phyloP scores from a whole-genome alignment of 2,113 vertebrate species.

The Nanorana parkeri region DNA sequence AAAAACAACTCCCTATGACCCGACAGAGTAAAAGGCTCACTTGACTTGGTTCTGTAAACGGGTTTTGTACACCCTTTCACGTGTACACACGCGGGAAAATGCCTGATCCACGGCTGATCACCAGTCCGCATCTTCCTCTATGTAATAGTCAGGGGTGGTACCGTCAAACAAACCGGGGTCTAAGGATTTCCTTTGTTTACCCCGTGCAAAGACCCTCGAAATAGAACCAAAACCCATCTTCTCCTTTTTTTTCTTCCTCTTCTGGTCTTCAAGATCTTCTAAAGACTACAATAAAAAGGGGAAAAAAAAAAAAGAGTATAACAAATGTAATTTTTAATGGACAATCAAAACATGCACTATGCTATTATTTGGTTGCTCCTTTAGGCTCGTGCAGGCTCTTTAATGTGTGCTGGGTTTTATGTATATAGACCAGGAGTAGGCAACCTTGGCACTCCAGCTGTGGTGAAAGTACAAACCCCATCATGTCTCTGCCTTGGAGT shows the following conservation, averaged over 20 bases:
- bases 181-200: conserved; percentile 95
- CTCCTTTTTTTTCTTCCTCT: conserved; percentile 89
- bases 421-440: too few relatives aligned
- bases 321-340: too few relatives aligned
- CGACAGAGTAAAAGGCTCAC: conserved; percentile 46
- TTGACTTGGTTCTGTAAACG: conserved; percentile 18
- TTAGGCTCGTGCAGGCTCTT: too few relatives aligned
- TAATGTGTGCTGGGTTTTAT: too few relatives aligned
- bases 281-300: conserved; percentile 80
- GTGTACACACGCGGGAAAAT: conserved; percentile 56
- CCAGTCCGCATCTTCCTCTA: conserved; percentile 99
- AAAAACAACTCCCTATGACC: not conserved
- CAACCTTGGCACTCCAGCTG: too few relatives aligned
- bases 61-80: conserved; percentile 52
- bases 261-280: conserved; percentile 98
- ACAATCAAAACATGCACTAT: too few relatives aligned
- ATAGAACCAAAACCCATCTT: conserved; percentile 93
- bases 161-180: conserved; percentile 96
- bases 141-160: conserved; percentile 97
- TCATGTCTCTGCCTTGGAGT: too few relatives aligned
- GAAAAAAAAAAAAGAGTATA: too few relatives aligned
- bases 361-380: too few relatives aligned
- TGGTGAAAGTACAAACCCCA: too few relatives aligned
- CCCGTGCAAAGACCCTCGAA: conserved; percentile 94
- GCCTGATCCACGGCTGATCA: conserved; percentile 71